Base-by-base conservation (phyloP, 2,797 vertebrate genomes). In the Enteromius fasciolatus region DNA sequence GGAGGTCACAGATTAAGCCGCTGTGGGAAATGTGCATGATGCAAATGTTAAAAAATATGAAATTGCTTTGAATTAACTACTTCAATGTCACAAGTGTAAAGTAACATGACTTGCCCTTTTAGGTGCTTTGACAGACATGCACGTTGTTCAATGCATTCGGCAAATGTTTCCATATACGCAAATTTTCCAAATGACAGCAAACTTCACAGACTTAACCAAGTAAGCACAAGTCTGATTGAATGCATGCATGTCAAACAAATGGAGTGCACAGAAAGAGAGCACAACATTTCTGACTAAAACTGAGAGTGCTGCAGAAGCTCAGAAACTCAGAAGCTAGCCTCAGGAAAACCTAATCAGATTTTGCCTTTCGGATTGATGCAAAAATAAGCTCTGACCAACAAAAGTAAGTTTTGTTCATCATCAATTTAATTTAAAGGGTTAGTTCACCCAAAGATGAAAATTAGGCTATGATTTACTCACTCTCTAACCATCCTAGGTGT, bases 191-290 rank as follows among this genome's bases (percentile, higher is more conserved):
- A 63, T 46, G 41, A 46, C 3, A 17, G 67, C 7, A 70, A 70
- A 70, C 23, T 46, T 70, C 68, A 70, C 41, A 28, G 68, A 28
- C 14, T 69, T 69, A 25, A 46, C 68, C 64, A 20, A 39, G 33
- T 17, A 8, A 41, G 67, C 1, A 17, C 63, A 5, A 63, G 14
- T 63, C 59, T 63, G 59, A 63, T 15, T 28, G 25, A 63, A 63
- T 31, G 14, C 14, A 63, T 63, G 28, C 54, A 4, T 59, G 54
- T 59, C 54, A 59, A 59, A 25, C 54, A 63, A 63, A 67, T 67
- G 18, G 10, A 67, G 10, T 25, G n/a, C 66, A 68, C 36, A 68
- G 57, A 69, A 69, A 69, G n/a, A 23, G n/a, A 69, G 67, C 41
- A 12, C 41, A 9, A 9, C 25, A 18, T 18, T 70, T 70, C 41